Percentiles rank a stretch among this genome's conserved stretches.
Conservation (phyloP, 2,113 vertebrate species). For the Danionella cerebrum region DNA sequence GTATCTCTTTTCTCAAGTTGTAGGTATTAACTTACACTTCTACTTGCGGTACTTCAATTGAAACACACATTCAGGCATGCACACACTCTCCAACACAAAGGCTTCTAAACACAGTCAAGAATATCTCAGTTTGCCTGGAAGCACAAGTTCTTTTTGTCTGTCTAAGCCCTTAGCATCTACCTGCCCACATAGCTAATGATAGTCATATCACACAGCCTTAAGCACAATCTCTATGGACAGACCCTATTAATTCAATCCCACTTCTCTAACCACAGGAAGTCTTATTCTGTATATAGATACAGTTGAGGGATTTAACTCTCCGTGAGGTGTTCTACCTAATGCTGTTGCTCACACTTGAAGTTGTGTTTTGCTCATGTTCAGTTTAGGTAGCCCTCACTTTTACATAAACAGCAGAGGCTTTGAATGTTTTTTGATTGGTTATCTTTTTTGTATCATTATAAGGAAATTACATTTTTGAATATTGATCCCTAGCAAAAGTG, state of each 20-base stretch:
- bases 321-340: conserved; percentile 30
- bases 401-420: neutral
- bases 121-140: conserved; percentile 31
- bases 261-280: conserved; percentile 25
- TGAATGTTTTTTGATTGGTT: neutral
- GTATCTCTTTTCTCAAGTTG: neutral
- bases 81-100: neutral
- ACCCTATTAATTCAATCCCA: conserved; percentile 40
- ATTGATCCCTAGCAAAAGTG: too few species aligned
- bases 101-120: conserved; percentile 19
- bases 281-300: conserved; percentile 23
- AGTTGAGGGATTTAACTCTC: conserved; percentile 40
- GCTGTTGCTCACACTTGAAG: conserved; percentile 12
- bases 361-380: conserved; percentile 25
- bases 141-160: conserved; percentile 23
- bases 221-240: conserved; percentile 20
- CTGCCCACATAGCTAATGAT: conserved; percentile 34
- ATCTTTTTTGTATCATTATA: neutral
- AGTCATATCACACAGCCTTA: conserved; percentile 34
- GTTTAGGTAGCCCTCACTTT: conserved; percentile 30
- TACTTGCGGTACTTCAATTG: conserved; percentile 11
- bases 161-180: conserved; percentile 34
- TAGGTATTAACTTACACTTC: conserved; percentile 3
- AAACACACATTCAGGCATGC: conserved; percentile 7
- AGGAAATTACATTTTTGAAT: too few species aligned